Conservation (phyloP, 2,113 vertebrate species). For the Anser brachyrhynchus region DNA sequence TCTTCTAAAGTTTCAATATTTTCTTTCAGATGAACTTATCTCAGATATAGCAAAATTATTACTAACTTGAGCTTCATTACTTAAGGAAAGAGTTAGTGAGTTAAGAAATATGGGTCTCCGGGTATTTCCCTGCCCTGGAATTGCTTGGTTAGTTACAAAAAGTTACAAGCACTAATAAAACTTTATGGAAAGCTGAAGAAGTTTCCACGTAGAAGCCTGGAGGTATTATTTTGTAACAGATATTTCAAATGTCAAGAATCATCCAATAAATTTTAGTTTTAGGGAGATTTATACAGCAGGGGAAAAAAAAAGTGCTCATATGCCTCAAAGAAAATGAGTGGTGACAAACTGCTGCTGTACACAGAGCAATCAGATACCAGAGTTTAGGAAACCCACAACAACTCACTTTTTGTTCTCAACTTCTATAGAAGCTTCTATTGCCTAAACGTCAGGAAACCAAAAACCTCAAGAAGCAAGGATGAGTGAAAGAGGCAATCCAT, state of each 20-base stretch:
- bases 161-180: not conserved
- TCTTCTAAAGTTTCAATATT: not conserved
- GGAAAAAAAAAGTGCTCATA: not conserved
- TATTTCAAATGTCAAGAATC: not conserved
- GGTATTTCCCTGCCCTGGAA: not conserved
- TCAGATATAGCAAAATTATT: not conserved
- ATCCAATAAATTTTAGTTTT: not conserved
- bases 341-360: not conserved
- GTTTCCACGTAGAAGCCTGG: not conserved
- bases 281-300: not conserved
- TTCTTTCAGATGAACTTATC: not conserved
- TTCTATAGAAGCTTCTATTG: not conserved
- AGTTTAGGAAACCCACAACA: not conserved
- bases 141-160: not conserved
- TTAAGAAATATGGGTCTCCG: not conserved
- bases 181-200: not conserved
- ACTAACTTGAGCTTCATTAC: not conserved
- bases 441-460: not conserved
- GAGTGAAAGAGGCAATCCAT: not conserved
- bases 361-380: fast-evolving
- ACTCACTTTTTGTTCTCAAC: not conserved
- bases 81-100: not conserved
- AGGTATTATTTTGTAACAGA: not conserved
- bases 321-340: not conserved
- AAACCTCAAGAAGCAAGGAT: not conserved